These are phyloP conservation scores for Cylas formicarius DNA, from an alignment of 1,140 invertebrate genomes.

Conservation along the genomic window DNA sequence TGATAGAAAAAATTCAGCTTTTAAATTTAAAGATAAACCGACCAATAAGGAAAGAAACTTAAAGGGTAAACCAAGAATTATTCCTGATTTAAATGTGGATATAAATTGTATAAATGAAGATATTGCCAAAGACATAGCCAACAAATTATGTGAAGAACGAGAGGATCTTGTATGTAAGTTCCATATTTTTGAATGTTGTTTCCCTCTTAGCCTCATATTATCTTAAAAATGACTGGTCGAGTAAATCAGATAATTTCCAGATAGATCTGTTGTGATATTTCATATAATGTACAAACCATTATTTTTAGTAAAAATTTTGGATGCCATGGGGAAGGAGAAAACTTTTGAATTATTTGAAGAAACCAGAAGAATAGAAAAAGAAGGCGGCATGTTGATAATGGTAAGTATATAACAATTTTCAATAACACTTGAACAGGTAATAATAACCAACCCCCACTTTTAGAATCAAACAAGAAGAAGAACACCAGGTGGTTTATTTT, in stretches of 20 bases:
- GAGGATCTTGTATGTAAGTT: conserved; percentile 61
- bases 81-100: conserved; percentile 48
- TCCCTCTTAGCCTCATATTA: too few relatives aligned
- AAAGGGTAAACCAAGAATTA: conserved; percentile 46
- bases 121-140: conserved; percentile 60
- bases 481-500: conserved; percentile 76
- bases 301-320: conserved; percentile 61
- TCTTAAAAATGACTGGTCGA: conserved; percentile 2
- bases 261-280: conserved; percentile 11
- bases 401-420: conserved; percentile 43
- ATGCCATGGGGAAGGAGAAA: conserved; percentile 63
- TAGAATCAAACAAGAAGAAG: conserved; percentile 72
- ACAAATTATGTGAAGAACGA: conserved; percentile 63
- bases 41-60: conserved; percentile 24
- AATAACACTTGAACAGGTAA: too few relatives aligned
- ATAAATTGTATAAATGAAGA: conserved; percentile 48
- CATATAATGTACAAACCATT: conserved; percentile 19
- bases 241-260: conserved; percentile 4
- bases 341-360: conserved; percentile 68
- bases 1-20: conserved; percentile 52
- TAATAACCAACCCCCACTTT: conserved; percentile 24
- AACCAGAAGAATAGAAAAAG: conserved; percentile 70
- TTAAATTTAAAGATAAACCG: conserved; percentile 43
- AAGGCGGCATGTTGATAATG: conserved; percentile 76
- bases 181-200: conserved; percentile 1